Evolutionary conservation across 2,888 invertebrate genomes (phyloP).

Genomic region (Scaptomyza polygonia): DNA sequence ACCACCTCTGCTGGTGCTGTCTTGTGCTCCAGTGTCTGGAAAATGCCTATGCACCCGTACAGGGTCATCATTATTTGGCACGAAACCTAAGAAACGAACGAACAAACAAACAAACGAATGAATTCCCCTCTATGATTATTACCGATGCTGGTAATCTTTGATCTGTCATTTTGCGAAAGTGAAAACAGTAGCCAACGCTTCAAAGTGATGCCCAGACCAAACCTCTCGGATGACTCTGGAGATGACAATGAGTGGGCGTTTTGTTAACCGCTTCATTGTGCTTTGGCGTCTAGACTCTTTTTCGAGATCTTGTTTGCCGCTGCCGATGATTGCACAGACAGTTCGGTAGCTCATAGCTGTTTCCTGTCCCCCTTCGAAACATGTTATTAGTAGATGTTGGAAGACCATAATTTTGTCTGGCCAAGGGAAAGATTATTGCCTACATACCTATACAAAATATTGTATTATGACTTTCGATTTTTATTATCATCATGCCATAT

Average conservation of each 20-base stretch:
- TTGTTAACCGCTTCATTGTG: constrained; percentile 54
- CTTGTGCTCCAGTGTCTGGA: constrained; percentile 6
- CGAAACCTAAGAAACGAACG: constrained; percentile 44
- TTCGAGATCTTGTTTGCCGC: constrained; percentile 14
- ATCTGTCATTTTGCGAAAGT: constrained; percentile 71
- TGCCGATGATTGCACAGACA: constrained; percentile 43
- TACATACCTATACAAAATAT: constrained; percentile 30
- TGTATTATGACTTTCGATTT: constrained; percentile 27
- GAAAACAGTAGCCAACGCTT: constrained; percentile 59
- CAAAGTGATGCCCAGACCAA: constrained; percentile 29
- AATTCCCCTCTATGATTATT: constrained; percentile 51
- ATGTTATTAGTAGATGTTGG: constrained; percentile 60
- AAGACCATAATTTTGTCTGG: constrained; percentile 46
- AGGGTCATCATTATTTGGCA: constrained; percentile 66
- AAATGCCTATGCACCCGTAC: constrained; percentile 28
- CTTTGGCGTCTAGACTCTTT: constrained; percentile 24
- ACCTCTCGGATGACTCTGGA: no score
- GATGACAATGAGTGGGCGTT: constrained; percentile 72
- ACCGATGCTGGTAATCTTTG: constrained; percentile 62
- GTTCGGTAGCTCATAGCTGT: constrained; percentile 39
- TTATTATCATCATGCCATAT: constrained; percentile 60
- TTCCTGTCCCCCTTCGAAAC: constrained; percentile 58
- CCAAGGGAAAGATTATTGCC: constrained; percentile 39
- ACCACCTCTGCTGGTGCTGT: neutral
- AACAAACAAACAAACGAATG: constrained; percentile 3